phyloP scores from a whole-genome alignment of 2,113 vertebrate genomes.

The Sinocyclocheilus anshuiensis region DNA sequence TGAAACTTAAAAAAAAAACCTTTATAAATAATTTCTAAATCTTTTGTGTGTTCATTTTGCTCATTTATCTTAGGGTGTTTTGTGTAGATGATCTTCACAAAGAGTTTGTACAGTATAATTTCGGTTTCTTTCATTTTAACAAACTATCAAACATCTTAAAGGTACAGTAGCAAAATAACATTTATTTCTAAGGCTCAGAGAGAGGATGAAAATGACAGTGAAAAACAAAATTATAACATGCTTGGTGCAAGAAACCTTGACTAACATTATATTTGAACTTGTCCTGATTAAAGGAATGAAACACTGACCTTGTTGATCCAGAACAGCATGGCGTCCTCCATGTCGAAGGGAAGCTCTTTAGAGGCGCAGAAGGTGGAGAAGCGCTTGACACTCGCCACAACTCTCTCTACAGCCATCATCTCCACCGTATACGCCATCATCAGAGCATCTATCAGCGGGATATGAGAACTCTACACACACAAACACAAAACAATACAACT shows the following conservation, averaged over 20 bases:
- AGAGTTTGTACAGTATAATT: too few relatives aligned
- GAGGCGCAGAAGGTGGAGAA: conserved; percentile 87
- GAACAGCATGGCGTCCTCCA: conserved; percentile 89
- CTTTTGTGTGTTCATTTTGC: too few relatives aligned
- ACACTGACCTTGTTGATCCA: conserved; percentile 87
- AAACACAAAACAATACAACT: not conserved
- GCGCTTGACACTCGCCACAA: conserved; percentile 84
- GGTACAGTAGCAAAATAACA: too few relatives aligned
- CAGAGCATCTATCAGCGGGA: conserved; percentile 87
- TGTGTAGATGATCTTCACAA: too few relatives aligned
- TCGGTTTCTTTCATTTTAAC: too few relatives aligned
- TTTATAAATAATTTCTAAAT: too few relatives aligned
- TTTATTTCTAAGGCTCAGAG: too few relatives aligned
- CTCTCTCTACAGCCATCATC: conserved; percentile 88
- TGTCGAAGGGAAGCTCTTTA: conserved; percentile 83
- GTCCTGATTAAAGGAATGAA: not conserved
- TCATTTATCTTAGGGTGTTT: too few relatives aligned
- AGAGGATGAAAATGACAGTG: not conserved
- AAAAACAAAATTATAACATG: not conserved
- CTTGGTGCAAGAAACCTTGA: not conserved
- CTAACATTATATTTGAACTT: not conserved
- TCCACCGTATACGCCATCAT: conserved; percentile 88
- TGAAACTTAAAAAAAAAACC: too few relatives aligned
- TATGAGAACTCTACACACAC: conserved; percentile 78
- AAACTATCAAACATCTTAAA: not conserved